Conservation (phyloP, 2,797 vertebrate genomes). For the Melopsittacus undulatus region DNA sequence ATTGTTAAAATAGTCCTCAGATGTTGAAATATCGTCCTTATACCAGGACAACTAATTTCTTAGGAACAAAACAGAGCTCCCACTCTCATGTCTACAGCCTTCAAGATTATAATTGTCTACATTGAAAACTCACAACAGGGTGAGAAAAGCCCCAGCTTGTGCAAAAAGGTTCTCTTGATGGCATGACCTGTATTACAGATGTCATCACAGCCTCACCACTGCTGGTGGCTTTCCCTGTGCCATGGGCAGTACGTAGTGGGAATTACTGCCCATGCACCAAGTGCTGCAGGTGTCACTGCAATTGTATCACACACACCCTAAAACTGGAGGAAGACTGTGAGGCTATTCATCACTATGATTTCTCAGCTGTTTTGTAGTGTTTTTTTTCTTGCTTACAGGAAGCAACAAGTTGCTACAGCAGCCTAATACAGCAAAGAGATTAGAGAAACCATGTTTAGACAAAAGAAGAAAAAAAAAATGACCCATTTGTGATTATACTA, state of each 20-base stretch:
- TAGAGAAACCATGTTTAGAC: neutral
- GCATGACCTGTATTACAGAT: neutral
- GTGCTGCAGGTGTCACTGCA: neutral
- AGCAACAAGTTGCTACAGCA: neutral
- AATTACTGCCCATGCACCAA: neutral
- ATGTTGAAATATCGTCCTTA: neutral
- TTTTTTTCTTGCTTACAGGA: neutral
- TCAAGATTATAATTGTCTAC: neutral
- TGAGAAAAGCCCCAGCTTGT: neutral
- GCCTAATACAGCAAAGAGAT: neutral
- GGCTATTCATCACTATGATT: neutral
- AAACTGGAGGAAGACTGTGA: neutral
- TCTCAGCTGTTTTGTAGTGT: fast-evolving
- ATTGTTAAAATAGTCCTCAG: neutral
- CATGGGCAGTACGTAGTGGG: fast-evolving
- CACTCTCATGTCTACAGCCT: neutral
- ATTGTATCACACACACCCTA: neutral
- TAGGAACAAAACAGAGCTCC: neutral
- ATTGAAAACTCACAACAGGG: neutral
- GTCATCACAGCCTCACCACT: neutral
- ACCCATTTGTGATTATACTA: fast-evolving
- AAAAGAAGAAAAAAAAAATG: neutral
- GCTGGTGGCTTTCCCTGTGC: neutral
- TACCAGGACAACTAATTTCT: neutral
- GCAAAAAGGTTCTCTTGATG: neutral